Base-by-base conservation (phyloP, 2,797 vertebrate genomes). In the Poecilia gillii region DNA sequence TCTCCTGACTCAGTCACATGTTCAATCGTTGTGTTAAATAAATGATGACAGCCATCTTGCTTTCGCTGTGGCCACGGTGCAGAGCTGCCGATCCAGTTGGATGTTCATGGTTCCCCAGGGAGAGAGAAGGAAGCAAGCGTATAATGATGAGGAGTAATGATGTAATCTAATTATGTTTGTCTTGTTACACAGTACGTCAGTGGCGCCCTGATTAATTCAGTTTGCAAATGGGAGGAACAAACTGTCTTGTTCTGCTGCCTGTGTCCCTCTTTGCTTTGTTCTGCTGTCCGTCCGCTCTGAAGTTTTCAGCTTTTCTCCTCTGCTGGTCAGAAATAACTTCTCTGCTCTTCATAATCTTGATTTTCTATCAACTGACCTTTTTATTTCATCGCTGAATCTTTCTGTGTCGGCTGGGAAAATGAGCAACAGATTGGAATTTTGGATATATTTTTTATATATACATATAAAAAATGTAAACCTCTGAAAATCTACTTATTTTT, bases 91-190 rank as follows among this genome's bases (percentile, higher is more conserved):
- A 79, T 88, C 87, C 88, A 78, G 74, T 79, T 80, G 85, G 77
- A 73, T 46, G 71, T 87, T 72, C 16, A 1, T 75, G 41, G 72
- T 51, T 78, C 82, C 77, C 43, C 8, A 0, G 79, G 82, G 83
- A 88, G 55, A 43, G 84, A 73, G 75, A 86, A 84, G 78, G 81
- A 86, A 62, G 72, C 73, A 11, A 45, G 81, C 85, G 73, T 20
- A 8, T 83, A 82, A 81, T 88, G 76, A 91, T 89, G 82, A 89
- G 72, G 77, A 86, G 73, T 89, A 85, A 91, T 91, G 80, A 87
- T 90, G 81, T 83, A 77, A 84, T 18, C 11, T 91, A 92, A 93
- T 94, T 89, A 86, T 87, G 87, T 93, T 90, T 91, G 89, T 91
- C 87, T 84, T 80, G 83, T 88, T 90, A 77, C 82, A 83, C 81